These are phyloP conservation scores for Peribatodes rhomboidaria DNA, from an alignment of 2,888 invertebrate species.

Conservation along the genomic window DNA sequence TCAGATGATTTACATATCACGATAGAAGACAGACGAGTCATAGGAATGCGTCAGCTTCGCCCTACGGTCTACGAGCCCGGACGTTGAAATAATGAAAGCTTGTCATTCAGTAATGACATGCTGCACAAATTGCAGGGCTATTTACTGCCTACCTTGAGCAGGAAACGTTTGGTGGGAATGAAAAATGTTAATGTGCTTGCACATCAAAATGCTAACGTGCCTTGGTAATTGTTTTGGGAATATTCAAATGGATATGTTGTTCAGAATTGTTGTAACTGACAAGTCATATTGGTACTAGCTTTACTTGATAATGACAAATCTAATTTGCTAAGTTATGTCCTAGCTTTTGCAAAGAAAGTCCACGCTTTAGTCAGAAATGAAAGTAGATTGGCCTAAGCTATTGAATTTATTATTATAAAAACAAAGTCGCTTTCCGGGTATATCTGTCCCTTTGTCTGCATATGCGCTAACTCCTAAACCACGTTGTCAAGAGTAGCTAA, in stretches of 20 bases:
- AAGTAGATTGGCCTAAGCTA: too few species aligned
- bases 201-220: slow-evolving; percentile 50
- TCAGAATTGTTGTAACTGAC: background rate
- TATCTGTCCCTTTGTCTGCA: too few species aligned
- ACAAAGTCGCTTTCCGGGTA: too few species aligned
- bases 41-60: slow-evolving; percentile 45
- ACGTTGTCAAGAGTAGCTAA: too few species aligned
- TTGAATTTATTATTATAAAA: too few species aligned
- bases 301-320: too few species aligned
- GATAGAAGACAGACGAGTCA: background rate
- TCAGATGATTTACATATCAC: background rate
- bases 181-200: slow-evolving; percentile 50
- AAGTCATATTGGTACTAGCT: too few species aligned
- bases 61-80: too few species aligned
- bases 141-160: slow-evolving; percentile 51
- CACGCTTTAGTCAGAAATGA: too few species aligned
- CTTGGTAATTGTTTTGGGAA: slow-evolving; percentile 51
- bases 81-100: slow-evolving; percentile 61
- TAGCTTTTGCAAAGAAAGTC: too few species aligned
- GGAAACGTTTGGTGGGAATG: slow-evolving; percentile 44
- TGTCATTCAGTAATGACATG: slow-evolving; percentile 60
- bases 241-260: slow-evolving; percentile 33
- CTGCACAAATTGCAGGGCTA: slow-evolving; percentile 62
- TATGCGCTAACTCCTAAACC: too few species aligned
- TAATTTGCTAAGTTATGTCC: too few species aligned